Percentiles rank a stretch among this genome's conserved stretches.
phyloP scores from a whole-genome alignment of 2,797 vertebrate genomes.

The Hapalemur alaotrensis region DNA sequence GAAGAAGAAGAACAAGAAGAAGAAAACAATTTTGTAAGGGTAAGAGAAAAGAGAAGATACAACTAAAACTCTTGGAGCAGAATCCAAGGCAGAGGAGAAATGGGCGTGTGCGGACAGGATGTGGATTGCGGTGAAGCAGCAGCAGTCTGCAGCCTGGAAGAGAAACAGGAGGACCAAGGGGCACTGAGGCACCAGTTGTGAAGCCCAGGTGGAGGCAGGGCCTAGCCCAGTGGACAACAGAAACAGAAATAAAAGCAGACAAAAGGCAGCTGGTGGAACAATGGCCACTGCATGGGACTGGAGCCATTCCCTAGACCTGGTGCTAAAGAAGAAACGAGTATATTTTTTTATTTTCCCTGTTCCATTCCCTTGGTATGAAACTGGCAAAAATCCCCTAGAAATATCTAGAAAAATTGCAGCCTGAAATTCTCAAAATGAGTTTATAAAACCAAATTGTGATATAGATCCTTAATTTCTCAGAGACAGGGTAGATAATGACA shows the following conservation, averaged over 20 bases:
- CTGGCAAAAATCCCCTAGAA: background rate
- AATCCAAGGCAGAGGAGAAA: background rate
- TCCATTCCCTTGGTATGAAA: background rate
- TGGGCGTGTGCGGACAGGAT: fast-evolving
- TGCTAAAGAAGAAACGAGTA: background rate
- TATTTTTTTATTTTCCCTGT: background rate
- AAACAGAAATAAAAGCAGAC: background rate
- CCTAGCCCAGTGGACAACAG: fast-evolving
- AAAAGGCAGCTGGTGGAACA: background rate
- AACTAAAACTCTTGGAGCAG: background rate
- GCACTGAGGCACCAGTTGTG: fast-evolving
- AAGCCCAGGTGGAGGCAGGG: background rate
- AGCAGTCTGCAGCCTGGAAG: fast-evolving
- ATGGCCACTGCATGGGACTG: too few species aligned
- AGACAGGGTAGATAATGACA: background rate
- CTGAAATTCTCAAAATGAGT: background rate
- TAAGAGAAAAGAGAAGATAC: background rate
- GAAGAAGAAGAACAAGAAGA: background rate
- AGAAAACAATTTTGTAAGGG: background rate
- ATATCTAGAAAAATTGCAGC: background rate
- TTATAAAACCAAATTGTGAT: background rate
- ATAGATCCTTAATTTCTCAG: background rate
- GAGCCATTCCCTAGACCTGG: background rate
- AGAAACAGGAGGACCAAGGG: background rate
- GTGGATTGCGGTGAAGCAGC: too few species aligned